Percentiles rank a stretch among this genome's conserved stretches.
Evolutionary conservation across 2,113 vertebrate species (phyloP).

Genomic region (Percina caprodes): DNA sequence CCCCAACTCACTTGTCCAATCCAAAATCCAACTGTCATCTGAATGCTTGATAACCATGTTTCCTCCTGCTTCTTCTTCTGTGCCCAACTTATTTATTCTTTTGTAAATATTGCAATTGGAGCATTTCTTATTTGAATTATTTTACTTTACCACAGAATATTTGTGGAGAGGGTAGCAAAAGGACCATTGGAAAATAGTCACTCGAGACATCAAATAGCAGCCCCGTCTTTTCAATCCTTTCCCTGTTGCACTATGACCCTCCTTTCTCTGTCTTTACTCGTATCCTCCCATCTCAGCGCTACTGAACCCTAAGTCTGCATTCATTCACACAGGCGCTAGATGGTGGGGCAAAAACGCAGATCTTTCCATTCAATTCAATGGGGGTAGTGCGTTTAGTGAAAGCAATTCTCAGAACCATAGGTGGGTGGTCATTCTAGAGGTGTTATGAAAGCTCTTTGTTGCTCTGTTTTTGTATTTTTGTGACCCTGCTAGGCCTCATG

Average conservation of each 20-base stretch:
- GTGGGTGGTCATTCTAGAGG: slow-evolving; percentile 11
- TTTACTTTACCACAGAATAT: neutral
- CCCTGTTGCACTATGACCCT: slow-evolving; percentile 1
- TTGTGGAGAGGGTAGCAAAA: slow-evolving; percentile 1
- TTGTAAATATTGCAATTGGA: slow-evolving; percentile 7
- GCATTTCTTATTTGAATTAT: neutral
- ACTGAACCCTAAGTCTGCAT: slow-evolving; percentile 12
- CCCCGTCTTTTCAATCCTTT: neutral
- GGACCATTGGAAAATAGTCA: neutral
- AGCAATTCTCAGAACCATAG: slow-evolving; percentile 39
- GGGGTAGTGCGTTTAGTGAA: no score
- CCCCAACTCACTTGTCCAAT: slow-evolving; percentile 2
- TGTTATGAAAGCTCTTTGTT: slow-evolving; percentile 19
- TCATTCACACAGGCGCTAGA: no score
- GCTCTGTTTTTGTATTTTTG: neutral
- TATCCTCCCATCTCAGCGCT: slow-evolving; percentile 16
- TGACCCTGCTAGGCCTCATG: slow-evolving; percentile 1
- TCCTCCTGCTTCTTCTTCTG: slow-evolving; percentile 11
- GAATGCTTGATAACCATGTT: slow-evolving; percentile 24
- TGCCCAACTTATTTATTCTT: slow-evolving; percentile 18
- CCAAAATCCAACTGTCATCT: slow-evolving; percentile 42
- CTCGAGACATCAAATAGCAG: neutral
- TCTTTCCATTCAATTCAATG: no score
- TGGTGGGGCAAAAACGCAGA: no score
- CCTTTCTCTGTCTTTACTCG: neutral